Evolutionary conservation across 2,797 vertebrate species (phyloP), one percentile per base, ranked within the genome.

Genomic region (Rhinichthys osculus): DNA sequence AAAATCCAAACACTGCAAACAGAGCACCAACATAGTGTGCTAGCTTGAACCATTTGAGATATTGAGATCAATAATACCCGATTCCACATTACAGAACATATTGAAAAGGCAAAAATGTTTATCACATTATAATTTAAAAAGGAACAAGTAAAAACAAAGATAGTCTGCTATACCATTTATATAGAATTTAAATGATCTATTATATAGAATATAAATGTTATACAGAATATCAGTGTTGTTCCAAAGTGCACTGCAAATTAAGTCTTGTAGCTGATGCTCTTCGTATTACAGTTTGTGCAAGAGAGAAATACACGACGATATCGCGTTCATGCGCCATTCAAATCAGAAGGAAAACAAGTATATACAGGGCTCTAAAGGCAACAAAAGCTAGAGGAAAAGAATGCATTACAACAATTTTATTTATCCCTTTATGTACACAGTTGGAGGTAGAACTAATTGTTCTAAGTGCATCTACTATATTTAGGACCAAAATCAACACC

Each of bases 391-490:
- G 64, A 82, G 44, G 69, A 86, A 83, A 50, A 71, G 40, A 85
- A 85, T n/a, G 17, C 59, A 73, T 73, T 82, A 66, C 69, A 64
- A 47, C 33, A 70, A 16, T 70, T 78, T 80, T 85, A 78, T 77
- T 77, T 42, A 83, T 85, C 70, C 38, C 69, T 87, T 83, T 72
- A 57, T 71, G 40, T 54, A 70, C 77, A 54, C 35, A 77, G 23
- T n/a, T 59, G 19, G 54, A 89, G 66, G 57, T 74, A 85, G 79
- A 85, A 82, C 83, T 73, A 73, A 76, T 76, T 70, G 84, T 87
- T 85, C 78, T 30, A 84, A 82, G 83, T 87, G 78, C 62, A 85
- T 87, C 74, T 70, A 69, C 62, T 84, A 69, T 71, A 30, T 50
- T 84, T 50, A 84, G 50, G 30, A 81, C 78, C 30, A 69, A 33